phyloP scores from a whole-genome alignment of 2,113 vertebrate species.

The Microcebus tavaratra region DNA sequence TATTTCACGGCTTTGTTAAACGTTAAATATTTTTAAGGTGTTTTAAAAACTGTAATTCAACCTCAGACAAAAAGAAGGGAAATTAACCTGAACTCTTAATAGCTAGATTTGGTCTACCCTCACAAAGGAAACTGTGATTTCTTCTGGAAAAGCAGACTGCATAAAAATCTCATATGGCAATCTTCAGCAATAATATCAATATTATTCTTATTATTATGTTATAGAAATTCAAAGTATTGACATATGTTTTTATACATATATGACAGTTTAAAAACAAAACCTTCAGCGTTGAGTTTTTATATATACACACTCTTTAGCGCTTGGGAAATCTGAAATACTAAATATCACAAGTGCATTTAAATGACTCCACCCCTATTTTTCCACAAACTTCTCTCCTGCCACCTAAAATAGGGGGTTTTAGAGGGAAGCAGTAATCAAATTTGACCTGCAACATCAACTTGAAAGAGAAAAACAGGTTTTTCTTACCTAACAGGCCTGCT shows the following conservation, averaged over 20 bases:
- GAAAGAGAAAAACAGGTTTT: slow-evolving; percentile 50
- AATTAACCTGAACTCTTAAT: not conserved
- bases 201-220: not conserved
- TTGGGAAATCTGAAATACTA: not conserved
- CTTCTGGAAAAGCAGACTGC: not conserved
- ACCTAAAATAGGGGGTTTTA: not conserved
- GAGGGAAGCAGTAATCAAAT: not conserved
- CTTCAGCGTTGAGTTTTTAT: not conserved
- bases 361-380: not conserved
- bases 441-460: not conserved
- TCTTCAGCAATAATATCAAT: not conserved
- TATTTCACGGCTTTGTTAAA: not conserved
- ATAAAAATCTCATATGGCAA: not conserved
- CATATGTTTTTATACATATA: not conserved
- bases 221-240: not conserved
- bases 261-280: not conserved
- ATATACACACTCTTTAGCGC: not conserved
- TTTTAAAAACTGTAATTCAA: not conserved
- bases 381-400: not conserved
- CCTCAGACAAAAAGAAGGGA: not conserved
- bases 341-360: not conserved
- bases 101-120: not conserved
- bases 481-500: not conserved
- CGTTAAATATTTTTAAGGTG: not conserved
- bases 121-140: not conserved